Evolutionary conservation across 1,140 invertebrate species (phyloP), one percentile per base, ranked within the genome.

Genomic region (Hycleus cichorii): DNA sequence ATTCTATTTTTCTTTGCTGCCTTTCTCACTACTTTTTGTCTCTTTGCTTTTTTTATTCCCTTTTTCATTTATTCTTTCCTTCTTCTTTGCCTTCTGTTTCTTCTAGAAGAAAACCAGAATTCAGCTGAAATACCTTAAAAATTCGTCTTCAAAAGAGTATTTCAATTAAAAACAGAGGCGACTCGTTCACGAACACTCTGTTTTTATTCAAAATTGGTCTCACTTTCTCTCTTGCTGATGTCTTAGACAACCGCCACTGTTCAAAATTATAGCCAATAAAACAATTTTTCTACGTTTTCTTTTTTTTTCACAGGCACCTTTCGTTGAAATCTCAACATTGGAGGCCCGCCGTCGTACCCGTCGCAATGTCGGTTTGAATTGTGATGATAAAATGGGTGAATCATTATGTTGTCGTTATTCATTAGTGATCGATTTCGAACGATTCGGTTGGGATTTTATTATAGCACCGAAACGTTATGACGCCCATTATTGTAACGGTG

Each of bases 391-490:
- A 43, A 85, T 82, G 4, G 81, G 87, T 54, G 90, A 95, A 67
- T 81, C 83, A 3, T 80, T 90, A 24, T 95, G 93, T 74, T 95
- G 93, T 72, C 84, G 91, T 10, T 95, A 94, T 73, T 89, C 91
- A 1, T 80, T 98, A 11, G 90, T 90, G 8, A 93, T 99, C 9
- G 92, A 98, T 77, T 98, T 99, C 75, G 90, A 89, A 64, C 90
- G 93, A 62, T 94, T 98, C 69, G 94, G 93, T 8, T 98, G 95
- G 95, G 93, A 97, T 68, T 98, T 95, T 89, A 95, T 98, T 66
- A 93, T 99, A 39, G 95, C 95, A 0, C 96, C 96, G 0, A 91
- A 91, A 66, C 85, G 87, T 62, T 99, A 98, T 76, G 88, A 96
- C 69, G 95, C 96, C 11, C 94, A 95, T 77, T 97, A 95, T 76